Conservation (phyloP, 2,888 invertebrate genomes). For the Diadromus collaris region DNA sequence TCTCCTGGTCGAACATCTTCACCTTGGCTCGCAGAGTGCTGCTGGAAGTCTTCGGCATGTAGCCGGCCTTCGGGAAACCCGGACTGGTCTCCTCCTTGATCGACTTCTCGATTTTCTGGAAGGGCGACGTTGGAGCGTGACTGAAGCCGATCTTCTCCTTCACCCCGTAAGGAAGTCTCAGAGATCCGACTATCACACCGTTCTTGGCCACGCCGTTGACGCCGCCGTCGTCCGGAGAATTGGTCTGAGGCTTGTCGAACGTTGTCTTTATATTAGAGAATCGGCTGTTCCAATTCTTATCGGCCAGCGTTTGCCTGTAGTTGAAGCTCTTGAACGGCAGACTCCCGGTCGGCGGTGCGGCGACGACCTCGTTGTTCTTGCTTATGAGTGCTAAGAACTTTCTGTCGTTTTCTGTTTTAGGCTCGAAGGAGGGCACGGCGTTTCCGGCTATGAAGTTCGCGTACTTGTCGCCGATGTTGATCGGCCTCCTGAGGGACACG, state of each 20-base stretch:
- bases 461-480: conserved; percentile 82
- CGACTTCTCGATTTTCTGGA: conserved; percentile 72
- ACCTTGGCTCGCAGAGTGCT: conserved; percentile 71
- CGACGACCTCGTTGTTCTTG: conserved; percentile 84
- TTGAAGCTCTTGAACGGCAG: conserved; percentile 73
- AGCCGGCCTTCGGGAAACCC: conserved; percentile 66
- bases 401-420: conserved; percentile 92
- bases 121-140: conserved; percentile 77
- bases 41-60: conserved; percentile 65
- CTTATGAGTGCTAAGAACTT: conserved; percentile 92
- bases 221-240: conserved; percentile 12
- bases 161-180: conserved; percentile 46
- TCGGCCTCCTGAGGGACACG: conserved; percentile 82
- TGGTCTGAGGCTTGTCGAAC: conserved; percentile 84
- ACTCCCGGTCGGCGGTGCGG: conserved; percentile 56
- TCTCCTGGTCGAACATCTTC: conserved; percentile 71
- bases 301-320: conserved; percentile 70
- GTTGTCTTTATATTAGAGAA: conserved; percentile 92
- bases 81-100: conserved; percentile 41
- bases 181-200: conserved; percentile 56
- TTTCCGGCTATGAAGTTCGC: conserved; percentile 78
- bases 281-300: conserved; percentile 89
- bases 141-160: conserved; percentile 68
- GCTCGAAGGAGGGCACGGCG: conserved; percentile 86
- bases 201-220: conserved; percentile 10